Evolutionary conservation across 2,888 invertebrate genomes (phyloP).

Genomic region (Polyommatus iphigenia): DNA sequence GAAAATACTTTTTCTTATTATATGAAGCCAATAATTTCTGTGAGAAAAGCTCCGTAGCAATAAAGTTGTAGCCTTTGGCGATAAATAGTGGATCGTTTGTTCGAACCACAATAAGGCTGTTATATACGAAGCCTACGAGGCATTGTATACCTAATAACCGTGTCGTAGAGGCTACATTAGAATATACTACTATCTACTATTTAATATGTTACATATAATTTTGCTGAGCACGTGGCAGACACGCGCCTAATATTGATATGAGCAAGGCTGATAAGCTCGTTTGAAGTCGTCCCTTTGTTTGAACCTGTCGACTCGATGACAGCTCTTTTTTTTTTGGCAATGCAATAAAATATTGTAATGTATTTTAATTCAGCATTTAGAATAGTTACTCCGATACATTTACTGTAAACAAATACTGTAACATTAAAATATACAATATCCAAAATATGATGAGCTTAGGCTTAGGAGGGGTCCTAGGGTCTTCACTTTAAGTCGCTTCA

Average conservation of each 20-base stretch:
- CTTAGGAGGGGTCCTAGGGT: no score
- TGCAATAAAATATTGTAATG: background rate
- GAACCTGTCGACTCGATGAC: slow-evolving; percentile 37
- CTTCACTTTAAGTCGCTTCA: no score
- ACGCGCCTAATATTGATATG: slow-evolving; percentile 20
- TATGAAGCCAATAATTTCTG: background rate
- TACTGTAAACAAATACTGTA: no score
- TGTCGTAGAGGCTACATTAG: slow-evolving; percentile 20
- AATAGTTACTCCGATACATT: no score
- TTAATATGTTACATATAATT: background rate
- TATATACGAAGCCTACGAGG: background rate
- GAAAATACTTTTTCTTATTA: background rate
- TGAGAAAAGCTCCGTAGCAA: slow-evolving; percentile 45
- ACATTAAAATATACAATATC: no score
- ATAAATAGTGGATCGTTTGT: slow-evolving; percentile 47
- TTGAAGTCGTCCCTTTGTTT: slow-evolving; percentile 40
- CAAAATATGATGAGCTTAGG: no score
- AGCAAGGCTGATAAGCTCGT: slow-evolving; percentile 35
- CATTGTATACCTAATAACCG: slow-evolving; percentile 12
- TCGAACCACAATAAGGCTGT: slow-evolving; percentile 32
- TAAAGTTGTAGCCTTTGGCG: slow-evolving; percentile 53
- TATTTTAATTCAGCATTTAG: no score
- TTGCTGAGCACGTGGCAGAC: slow-evolving; percentile 18
- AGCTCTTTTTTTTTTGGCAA: slow-evolving; percentile 19
- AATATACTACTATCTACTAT: background rate